phyloP scores from a whole-genome alignment of 2,888 invertebrate species.

The Drosophila picticornis region DNA sequence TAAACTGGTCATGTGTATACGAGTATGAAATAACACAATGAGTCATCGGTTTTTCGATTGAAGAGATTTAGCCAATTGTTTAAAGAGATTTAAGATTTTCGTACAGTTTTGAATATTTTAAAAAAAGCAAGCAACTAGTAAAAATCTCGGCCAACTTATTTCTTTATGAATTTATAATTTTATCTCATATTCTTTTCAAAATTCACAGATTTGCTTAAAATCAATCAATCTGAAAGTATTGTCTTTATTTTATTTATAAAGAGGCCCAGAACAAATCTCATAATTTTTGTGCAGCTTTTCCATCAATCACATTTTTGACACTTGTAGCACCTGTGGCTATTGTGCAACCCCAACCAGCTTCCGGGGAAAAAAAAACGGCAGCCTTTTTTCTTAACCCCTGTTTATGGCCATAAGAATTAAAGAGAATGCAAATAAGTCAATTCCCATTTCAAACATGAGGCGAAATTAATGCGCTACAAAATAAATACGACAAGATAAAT shows the following conservation, averaged over 20 bases:
- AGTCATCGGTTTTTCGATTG: background rate
- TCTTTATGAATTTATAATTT: background rate
- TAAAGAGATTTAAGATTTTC: background rate
- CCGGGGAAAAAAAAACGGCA: background rate
- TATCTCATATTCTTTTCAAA: background rate
- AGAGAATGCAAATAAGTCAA: conserved; percentile 78
- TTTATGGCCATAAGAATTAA: conserved; percentile 69
- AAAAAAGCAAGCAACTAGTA: background rate
- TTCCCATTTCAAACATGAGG: conserved; percentile 66
- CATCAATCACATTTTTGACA: conserved; percentile 73
- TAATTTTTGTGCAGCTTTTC: conserved; percentile 44
- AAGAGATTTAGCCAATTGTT: background rate
- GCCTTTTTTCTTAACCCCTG: conserved; percentile 14
- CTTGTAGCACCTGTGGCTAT: conserved; percentile 64
- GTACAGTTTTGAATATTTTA: background rate
- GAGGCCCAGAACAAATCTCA: conserved; percentile 50
- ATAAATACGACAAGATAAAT: conserved; percentile 80
- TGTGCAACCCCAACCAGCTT: conserved; percentile 5
- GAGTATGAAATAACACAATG: background rate
- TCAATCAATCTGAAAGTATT: conserved; percentile 33
- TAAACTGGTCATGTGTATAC: conserved; percentile 2
- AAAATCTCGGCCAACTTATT: background rate
- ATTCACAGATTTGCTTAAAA: conserved; percentile 29
- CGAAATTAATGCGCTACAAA: conserved; percentile 75
- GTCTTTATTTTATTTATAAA: conserved; percentile 17